Conservation (phyloP, 2,797 vertebrate species). For the Delichon dasypus region DNA sequence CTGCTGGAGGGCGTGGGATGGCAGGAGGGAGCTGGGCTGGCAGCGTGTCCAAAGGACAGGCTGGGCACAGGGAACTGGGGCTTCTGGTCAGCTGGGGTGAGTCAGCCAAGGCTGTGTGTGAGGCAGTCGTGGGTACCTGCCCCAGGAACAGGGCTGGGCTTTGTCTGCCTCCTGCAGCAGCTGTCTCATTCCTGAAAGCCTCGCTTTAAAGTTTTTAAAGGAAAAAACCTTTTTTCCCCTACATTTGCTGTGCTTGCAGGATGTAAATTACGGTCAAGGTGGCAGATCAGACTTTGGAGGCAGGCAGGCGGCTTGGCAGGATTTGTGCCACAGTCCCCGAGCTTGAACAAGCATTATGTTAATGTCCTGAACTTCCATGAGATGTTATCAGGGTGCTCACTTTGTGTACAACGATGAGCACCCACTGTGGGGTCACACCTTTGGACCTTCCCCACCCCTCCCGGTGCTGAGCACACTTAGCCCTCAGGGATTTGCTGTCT, state of each 20-base stretch:
- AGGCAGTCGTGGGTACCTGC: neutral
- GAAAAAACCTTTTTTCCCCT: neutral
- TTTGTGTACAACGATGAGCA: accelerated
- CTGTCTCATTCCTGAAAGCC: neutral
- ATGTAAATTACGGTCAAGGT: neutral
- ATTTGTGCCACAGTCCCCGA: neutral
- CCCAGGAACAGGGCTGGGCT: neutral
- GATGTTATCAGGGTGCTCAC: neutral
- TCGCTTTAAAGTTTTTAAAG: neutral
- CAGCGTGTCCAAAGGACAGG: neutral
- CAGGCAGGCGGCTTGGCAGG: neutral
- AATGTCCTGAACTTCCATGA: neutral
- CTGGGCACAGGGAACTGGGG: neutral
- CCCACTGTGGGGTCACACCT: neutral
- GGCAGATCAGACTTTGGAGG: neutral
- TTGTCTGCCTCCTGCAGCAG: neutral
- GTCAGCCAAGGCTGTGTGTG: neutral
- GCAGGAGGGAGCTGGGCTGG: neutral
- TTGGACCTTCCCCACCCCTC: neutral
- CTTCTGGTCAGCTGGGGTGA: neutral
- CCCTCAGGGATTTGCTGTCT: neutral
- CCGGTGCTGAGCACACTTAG: neutral
- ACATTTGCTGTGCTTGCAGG: neutral
- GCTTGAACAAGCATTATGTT: neutral
- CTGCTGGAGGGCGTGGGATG: slow-evolving; percentile 17